Evolutionary conservation across 1,140 invertebrate genomes (phyloP).

Genomic region (Pseudomyrmex concolor): DNA sequence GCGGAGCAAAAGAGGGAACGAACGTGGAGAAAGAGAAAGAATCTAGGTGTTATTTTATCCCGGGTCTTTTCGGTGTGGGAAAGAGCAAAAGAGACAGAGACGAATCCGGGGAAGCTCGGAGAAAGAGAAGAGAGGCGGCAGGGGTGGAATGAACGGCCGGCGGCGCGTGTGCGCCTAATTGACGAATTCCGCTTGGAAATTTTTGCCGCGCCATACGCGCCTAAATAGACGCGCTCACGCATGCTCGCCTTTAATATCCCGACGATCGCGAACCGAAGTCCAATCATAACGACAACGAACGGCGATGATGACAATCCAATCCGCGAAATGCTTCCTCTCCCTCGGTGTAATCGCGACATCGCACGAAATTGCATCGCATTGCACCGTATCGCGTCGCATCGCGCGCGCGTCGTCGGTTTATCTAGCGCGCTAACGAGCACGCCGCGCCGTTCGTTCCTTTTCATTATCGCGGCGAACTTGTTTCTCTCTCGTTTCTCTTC

Average conservation of each 20-base stretch:
- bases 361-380: conserved; percentile 31
- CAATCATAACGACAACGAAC: conserved; percentile 17
- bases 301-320: conserved; percentile 12
- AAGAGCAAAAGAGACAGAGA: neutral
- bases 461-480: conserved; percentile 27
- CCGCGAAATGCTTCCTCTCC: neutral
- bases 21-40: conserved; percentile 55
- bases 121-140: neutral
- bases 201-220: conserved; percentile 50
- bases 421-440: conserved; percentile 33
- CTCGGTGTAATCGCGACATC: conserved; percentile 35
- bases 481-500: neutral
- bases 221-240: conserved; percentile 14
- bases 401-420: conserved; percentile 5
- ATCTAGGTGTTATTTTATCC: conserved; percentile 70
- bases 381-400: neutral
- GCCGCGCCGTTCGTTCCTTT: conserved; percentile 32
- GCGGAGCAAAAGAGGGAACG: conserved; percentile 50
- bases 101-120: neutral
- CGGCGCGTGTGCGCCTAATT: conserved; percentile 55
- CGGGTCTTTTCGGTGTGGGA: conserved; percentile 53
- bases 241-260: neutral
- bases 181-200: conserved; percentile 57
- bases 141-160: neutral
- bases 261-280: conserved; percentile 15